Evolutionary conservation across 2,888 invertebrate genomes (phyloP).

Genomic region (Leptinotarsa rubiginosa): DNA sequence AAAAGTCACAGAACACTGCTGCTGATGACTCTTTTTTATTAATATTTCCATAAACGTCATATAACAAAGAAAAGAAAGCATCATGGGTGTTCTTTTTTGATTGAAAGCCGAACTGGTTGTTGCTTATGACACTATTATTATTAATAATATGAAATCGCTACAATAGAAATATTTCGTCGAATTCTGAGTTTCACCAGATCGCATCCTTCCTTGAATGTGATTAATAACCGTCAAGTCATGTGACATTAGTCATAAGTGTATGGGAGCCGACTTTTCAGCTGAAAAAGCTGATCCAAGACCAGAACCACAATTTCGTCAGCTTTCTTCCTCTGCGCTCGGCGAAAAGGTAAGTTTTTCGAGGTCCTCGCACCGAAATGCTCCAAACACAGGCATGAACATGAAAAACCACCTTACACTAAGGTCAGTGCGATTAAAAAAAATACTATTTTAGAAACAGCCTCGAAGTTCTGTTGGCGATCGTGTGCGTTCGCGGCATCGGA

Average conservation of each 20-base stretch:
- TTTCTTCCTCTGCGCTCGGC: slow-evolving; percentile 3
- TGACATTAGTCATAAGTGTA: neutral
- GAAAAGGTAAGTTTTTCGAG: slow-evolving; percentile 28
- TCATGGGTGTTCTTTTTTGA: too few relatives aligned
- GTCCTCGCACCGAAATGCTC: slow-evolving; percentile 40
- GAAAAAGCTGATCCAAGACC: neutral
- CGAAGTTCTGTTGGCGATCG: slow-evolving; percentile 71
- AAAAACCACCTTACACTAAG: slow-evolving; percentile 53
- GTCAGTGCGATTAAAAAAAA: slow-evolving; percentile 55
- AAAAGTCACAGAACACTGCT: too few relatives aligned
- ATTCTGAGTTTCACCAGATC: neutral
- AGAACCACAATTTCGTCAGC: slow-evolving; percentile 6
- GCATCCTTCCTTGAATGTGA: neutral
- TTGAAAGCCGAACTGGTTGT: too few relatives aligned
- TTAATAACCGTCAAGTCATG: neutral
- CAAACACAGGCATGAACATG: slow-evolving; percentile 47
- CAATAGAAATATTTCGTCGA: neutral
- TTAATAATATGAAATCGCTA: too few relatives aligned
- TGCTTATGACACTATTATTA: too few relatives aligned
- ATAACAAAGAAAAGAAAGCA: too few relatives aligned
- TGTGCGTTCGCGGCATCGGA: slow-evolving; percentile 72
- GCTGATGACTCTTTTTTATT: too few relatives aligned
- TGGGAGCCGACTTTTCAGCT: neutral
- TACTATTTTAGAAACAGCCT: slow-evolving; percentile 59
- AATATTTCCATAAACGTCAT: too few relatives aligned